Evolutionary conservation across 1,140 invertebrate genomes (phyloP), one percentile per base, ranked within the genome.

Genomic region (Phthorimaea operculella): DNA sequence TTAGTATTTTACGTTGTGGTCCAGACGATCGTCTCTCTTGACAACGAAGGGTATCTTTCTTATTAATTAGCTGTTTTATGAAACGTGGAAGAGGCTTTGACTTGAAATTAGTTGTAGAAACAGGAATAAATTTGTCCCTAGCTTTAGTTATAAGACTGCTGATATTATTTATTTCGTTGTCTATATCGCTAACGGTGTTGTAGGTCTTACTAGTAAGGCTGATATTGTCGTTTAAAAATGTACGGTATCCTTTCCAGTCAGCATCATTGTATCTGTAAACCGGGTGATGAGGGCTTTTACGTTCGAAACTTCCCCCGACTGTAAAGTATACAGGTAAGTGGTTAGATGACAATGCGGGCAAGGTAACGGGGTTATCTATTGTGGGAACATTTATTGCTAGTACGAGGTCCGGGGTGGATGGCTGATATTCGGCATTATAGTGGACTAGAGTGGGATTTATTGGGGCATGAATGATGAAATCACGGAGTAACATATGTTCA

Each of bases 401-500:
- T 12, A 50, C 21, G 28, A 50, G 17, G n/a, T 50, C 48, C 8
- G 48, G 48, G 10, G 21, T 28, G 12, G 48, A 14, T 10, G 48
- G 18, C 10, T 7, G 18, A 4, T 28, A 9, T 12, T 11, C 5
- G 9, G 18, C 17, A 14, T 11, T 8, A 15, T 50, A 50, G 15
- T 50, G 17, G 7, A 50, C 48, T 10, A 28, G 18, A 9, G 48
- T 50, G 8, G 48, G 48, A 33, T 11, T 50, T 4, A 10, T 12
- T 17, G 48, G 48, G 7, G 21, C n/a, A 28, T 28, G 7, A 28
- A 50, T 28, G 10, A 12, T 14, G n/a, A 12, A 50, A 28, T 28
- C 48, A 28, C 14, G 8, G 2, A 28, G 17, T 50, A 50, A 14
- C 48, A 50, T 50, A 50, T 50, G 48, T 10, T 33, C 12, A 50